Evolutionary conservation across 2,797 vertebrate genomes (phyloP).

Genomic region (Hyperoplus immaculatus): DNA sequence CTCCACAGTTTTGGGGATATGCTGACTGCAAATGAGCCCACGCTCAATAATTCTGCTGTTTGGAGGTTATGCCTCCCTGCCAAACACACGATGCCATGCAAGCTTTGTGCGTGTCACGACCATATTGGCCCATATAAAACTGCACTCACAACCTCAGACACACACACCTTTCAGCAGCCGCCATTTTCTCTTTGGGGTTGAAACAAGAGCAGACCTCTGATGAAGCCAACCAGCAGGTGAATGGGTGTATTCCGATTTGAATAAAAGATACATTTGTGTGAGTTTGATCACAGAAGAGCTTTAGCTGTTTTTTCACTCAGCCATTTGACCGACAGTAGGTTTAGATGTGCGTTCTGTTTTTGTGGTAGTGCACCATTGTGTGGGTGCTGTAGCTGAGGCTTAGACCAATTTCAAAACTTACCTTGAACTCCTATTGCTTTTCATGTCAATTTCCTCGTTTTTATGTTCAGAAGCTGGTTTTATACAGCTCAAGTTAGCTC

Average conservation of each 20-base stretch:
- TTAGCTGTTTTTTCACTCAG: neutral
- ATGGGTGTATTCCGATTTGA: neutral
- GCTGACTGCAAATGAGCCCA: slow-evolving; percentile 41
- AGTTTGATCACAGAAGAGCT: neutral
- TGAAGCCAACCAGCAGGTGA: slow-evolving; percentile 20
- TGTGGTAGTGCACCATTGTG: neutral
- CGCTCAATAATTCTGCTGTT: slow-evolving; percentile 35
- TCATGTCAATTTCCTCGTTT: no score
- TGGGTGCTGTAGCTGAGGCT: neutral
- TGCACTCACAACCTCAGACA: neutral
- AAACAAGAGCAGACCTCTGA: slow-evolving; percentile 27
- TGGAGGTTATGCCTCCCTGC: slow-evolving; percentile 31
- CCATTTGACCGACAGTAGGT: neutral
- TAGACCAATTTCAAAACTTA: neutral
- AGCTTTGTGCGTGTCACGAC: slow-evolving; percentile 1
- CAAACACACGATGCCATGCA: slow-evolving; percentile 33
- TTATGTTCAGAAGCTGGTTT: no score
- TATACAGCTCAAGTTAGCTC: neutral
- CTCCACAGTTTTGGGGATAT: slow-evolving; percentile 19
- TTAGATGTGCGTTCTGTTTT: neutral
- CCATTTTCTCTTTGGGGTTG: slow-evolving; percentile 11
- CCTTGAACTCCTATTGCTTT: no score
- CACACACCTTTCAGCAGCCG: slow-evolving; percentile 29
- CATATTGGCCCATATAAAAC: slow-evolving; percentile 20
- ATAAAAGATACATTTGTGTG: neutral